phyloP scores from a whole-genome alignment of 2,888 invertebrate species.

The Pollenia labialis region DNA sequence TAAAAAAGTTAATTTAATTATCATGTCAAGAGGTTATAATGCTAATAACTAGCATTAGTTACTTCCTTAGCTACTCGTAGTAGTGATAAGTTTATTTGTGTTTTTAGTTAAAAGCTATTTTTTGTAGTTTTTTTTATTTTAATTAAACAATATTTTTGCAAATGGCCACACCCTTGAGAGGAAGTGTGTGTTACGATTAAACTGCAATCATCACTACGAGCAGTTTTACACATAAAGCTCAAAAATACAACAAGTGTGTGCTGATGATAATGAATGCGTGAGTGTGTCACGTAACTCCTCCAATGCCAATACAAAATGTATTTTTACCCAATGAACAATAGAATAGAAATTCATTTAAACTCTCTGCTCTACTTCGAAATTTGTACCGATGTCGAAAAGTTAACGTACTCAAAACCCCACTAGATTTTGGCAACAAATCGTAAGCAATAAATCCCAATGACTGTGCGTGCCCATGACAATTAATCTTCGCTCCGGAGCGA shows the following conservation, averaged over 20 bases:
- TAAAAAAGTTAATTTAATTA: conserved; percentile 33
- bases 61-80: neutral
- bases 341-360: too few species aligned
- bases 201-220: conserved; percentile 26
- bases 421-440: too few species aligned
- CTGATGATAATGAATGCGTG: conserved; percentile 22
- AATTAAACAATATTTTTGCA: conserved; percentile 43
- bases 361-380: too few species aligned
- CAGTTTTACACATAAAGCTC: neutral
- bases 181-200: conserved; percentile 16
- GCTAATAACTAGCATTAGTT: conserved; percentile 2
- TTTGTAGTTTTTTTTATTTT: conserved; percentile 36
- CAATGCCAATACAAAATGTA: too few species aligned
- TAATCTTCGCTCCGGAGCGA: too few species aligned
- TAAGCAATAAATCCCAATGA: too few species aligned
- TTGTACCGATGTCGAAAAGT: too few species aligned
- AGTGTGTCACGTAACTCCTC: neutral
- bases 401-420: too few species aligned
- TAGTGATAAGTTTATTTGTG: conserved; percentile 27
- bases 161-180: conserved; percentile 38
- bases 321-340: too few species aligned
- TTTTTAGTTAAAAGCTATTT: neutral
- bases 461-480: too few species aligned
- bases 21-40: conserved; percentile 51
- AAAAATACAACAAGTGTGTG: conserved; percentile 38